A percentile compares a stretch with the other conserved stretches of the same genome.
Conservation (phyloP, 1,140 invertebrate species). For the Drosophila leontia region DNA sequence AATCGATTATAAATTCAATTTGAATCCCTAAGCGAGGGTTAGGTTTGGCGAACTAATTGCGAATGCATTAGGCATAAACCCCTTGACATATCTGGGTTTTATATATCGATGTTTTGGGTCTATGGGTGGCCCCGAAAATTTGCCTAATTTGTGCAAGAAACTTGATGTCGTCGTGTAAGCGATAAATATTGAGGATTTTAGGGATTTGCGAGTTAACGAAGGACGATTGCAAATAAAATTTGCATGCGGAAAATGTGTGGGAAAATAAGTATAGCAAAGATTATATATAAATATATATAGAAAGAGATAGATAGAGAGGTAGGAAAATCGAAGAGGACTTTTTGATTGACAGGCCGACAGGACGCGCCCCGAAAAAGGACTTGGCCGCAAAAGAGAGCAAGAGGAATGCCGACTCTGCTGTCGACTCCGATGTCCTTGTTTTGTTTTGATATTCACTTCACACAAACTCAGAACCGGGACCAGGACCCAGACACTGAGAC, state of each 20-base stretch:
- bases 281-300: not conserved
- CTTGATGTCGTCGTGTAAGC: slow-evolving; percentile 74
- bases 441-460: slow-evolving; percentile 80
- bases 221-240: slow-evolving; percentile 27
- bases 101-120: slow-evolving; percentile 1
- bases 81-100: slow-evolving; percentile 37
- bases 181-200: slow-evolving; percentile 65
- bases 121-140: slow-evolving; percentile 44
- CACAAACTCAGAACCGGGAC: slow-evolving; percentile 24
- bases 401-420: slow-evolving; percentile 1
- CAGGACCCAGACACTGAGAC: slow-evolving; percentile 19
- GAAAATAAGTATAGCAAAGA: too few relatives aligned
- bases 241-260: slow-evolving; percentile 4
- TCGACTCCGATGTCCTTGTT: slow-evolving; percentile 62
- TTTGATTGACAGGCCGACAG: slow-evolving; percentile 75
- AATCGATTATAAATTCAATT: slow-evolving; percentile 78
- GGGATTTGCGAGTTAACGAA: slow-evolving; percentile 29
- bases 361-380: slow-evolving; percentile 65
- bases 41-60: slow-evolving; percentile 69
- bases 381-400: slow-evolving; percentile 37
- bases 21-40: slow-evolving; percentile 15
- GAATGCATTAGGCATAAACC: slow-evolving; percentile 64
- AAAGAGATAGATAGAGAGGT: not conserved
- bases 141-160: slow-evolving; percentile 69
- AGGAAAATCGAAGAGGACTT: slow-evolving; percentile 52